phyloP scores from a whole-genome alignment of 2,888 invertebrate species.

The Autographa gamma region DNA sequence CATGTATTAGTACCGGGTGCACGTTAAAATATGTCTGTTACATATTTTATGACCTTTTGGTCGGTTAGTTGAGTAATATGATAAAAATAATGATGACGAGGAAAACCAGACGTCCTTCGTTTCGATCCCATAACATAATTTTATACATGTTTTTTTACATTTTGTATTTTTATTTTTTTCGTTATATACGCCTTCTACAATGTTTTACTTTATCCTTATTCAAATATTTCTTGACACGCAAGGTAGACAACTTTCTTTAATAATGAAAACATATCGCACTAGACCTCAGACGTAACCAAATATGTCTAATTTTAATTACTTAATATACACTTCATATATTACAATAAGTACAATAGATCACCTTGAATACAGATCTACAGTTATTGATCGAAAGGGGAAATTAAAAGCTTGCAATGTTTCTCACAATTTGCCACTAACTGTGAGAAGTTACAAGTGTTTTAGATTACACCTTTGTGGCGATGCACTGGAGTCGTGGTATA shows the following conservation, averaged over 20 bases:
- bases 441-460: slow-evolving; percentile 37
- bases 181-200: not conserved
- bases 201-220: not conserved
- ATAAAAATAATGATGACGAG: not conserved
- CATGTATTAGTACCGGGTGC: no score
- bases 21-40: not conserved
- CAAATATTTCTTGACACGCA: not conserved
- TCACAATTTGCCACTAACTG: slow-evolving; percentile 26
- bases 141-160: slow-evolving; percentile 1
- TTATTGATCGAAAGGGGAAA: slow-evolving; percentile 25
- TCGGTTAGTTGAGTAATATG: not conserved
- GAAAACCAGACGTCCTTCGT: not conserved
- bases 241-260: no score
- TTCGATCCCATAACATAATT: slow-evolving; percentile 1
- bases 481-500: not conserved
- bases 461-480: not conserved
- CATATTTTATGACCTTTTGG: slow-evolving; percentile 1
- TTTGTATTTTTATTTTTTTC: not conserved
- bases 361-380: slow-evolving; percentile 20
- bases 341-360: not conserved
- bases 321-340: not conserved
- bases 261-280: not conserved
- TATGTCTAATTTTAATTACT: not conserved
- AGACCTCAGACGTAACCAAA: no score
- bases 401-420: slow-evolving; percentile 40